Percentiles rank a stretch among this genome's conserved stretches.
phyloP scores from a whole-genome alignment of 1,140 invertebrate genomes.

The Idris sp. region DNA sequence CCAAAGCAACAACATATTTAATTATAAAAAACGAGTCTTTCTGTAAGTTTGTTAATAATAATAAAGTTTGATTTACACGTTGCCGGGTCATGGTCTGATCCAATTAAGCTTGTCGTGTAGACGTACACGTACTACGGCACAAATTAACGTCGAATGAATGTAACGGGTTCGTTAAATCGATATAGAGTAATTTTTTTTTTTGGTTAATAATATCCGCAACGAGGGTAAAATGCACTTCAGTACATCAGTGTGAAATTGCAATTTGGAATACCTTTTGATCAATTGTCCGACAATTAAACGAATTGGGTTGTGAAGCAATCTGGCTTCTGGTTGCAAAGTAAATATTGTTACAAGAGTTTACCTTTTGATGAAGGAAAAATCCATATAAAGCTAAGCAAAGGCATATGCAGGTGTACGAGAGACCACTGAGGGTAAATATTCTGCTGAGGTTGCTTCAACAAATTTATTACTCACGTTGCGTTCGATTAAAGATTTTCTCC shows the following conservation, averaged over 20 bases:
- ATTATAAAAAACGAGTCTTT: too few relatives aligned
- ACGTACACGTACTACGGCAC: slow-evolving; percentile 21
- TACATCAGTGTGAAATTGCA: slow-evolving; percentile 30
- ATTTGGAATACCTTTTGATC: slow-evolving; percentile 44
- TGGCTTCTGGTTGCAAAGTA: slow-evolving; percentile 26
- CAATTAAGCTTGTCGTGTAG: slow-evolving; percentile 34
- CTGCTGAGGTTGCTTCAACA: background rate
- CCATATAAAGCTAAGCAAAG: background rate
- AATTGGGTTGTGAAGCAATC: slow-evolving; percentile 40
- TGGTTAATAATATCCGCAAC: slow-evolving; percentile 47
- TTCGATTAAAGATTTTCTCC: too few relatives aligned
- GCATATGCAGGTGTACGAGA: slow-evolving; percentile 5
- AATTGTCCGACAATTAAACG: slow-evolving; percentile 49
- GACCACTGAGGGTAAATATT: background rate
- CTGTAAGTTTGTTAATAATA: slow-evolving; percentile 32
- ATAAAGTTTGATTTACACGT: slow-evolving; percentile 46
- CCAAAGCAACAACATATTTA: background rate
- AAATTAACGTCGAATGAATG: slow-evolving; percentile 50
- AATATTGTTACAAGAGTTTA: slow-evolving; percentile 50
- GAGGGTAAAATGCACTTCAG: slow-evolving; percentile 32
- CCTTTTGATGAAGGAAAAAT: slow-evolving; percentile 33
- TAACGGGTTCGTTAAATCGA: slow-evolving; percentile 56
- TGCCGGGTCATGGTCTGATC: slow-evolving; percentile 36
- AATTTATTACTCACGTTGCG: background rate
- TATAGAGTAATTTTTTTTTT: slow-evolving; percentile 54